These are phyloP conservation scores for Cheilosia urbana DNA, from an alignment of 2,888 invertebrate species.

Conservation along the genomic window DNA sequence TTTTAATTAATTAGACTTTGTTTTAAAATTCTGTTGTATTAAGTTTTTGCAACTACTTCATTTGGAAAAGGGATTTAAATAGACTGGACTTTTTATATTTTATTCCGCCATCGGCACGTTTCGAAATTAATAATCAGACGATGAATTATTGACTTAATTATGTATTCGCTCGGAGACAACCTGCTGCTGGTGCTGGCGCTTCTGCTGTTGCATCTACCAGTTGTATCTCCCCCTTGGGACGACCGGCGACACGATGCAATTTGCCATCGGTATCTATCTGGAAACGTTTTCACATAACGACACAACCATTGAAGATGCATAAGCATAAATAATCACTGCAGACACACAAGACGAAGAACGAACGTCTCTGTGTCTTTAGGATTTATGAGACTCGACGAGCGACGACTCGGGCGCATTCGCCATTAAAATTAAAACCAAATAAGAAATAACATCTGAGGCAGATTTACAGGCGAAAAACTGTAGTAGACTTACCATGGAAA, in stretches of 20 bases:
- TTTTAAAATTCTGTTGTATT: background rate
- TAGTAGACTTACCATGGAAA: background rate
- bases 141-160: slow-evolving; percentile 75
- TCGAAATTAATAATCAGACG: slow-evolving; percentile 72
- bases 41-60: background rate
- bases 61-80: background rate
- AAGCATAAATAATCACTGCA: slow-evolving; percentile 73
- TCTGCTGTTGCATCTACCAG: slow-evolving; percentile 55
- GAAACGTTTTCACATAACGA: slow-evolving; percentile 64
- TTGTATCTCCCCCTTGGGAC: slow-evolving; percentile 8
- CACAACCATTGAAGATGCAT: slow-evolving; percentile 60
- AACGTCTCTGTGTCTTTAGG: slow-evolving; percentile 53
- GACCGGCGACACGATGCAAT: slow-evolving; percentile 60
- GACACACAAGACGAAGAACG: slow-evolving; percentile 14
- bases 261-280: slow-evolving; percentile 68
- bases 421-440: slow-evolving; percentile 75
- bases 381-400: slow-evolving; percentile 63
- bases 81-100: slow-evolving; percentile 34
- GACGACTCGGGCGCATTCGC: slow-evolving; percentile 32
- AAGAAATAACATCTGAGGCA: slow-evolving; percentile 74
- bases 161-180: slow-evolving; percentile 70
- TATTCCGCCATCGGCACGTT: slow-evolving; percentile 72
- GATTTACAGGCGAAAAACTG: slow-evolving; percentile 45
- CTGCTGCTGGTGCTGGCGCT: slow-evolving; percentile 50
- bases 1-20: background rate